Percentiles rank a stretch among this genome's conserved stretches.
Evolutionary conservation across 2,888 invertebrate genomes (phyloP).

Genomic region (Oscheius sp.): DNA sequence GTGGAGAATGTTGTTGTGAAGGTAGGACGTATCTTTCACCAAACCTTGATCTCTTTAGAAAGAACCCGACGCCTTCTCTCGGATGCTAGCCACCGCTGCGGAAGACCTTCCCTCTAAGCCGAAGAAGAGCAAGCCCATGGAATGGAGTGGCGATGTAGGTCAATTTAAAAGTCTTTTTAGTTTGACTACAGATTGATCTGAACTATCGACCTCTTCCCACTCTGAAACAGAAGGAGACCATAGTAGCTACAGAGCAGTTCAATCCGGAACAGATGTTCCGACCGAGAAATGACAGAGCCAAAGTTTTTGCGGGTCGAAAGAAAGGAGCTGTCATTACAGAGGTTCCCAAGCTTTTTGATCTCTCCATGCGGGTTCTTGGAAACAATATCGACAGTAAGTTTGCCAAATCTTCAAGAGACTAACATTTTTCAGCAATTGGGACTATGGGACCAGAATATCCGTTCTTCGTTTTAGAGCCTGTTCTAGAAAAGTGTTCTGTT

Average conservation of each 20-base stretch:
- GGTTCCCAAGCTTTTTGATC: conserved; percentile 84
- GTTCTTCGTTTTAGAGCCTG: conserved; percentile 87
- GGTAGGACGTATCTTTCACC: background rate
- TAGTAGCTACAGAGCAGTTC: conserved; percentile 30
- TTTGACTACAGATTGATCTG: conserved; percentile 24
- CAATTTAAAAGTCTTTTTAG: background rate
- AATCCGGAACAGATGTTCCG: conserved; percentile 41
- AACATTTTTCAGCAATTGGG: conserved; percentile 80
- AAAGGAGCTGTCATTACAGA: conserved; percentile 39
- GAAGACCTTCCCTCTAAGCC: conserved; percentile 1
- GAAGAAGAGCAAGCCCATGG: conserved; percentile 12
- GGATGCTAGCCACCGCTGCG: conserved; percentile 2
- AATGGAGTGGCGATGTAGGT: conserved; percentile 8
- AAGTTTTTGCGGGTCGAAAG: conserved; percentile 29
- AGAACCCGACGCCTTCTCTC: conserved; percentile 22
- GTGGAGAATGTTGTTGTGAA: conserved; percentile 11
- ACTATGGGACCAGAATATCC: conserved; percentile 89
- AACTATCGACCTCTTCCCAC: conserved; percentile 38
- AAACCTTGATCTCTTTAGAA: conserved; percentile 5
- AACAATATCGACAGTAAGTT: conserved; percentile 89
- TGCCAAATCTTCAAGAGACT: background rate
- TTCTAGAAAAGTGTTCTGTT: conserved; percentile 87
- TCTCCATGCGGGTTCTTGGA: conserved; percentile 86
- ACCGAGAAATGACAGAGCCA: conserved; percentile 34
- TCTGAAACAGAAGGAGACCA: too few species aligned